Evolutionary conservation across 2,797 vertebrate genomes (phyloP), one percentile per base, ranked within the genome.

Genomic region (Semaprochilodus insignis): DNA sequence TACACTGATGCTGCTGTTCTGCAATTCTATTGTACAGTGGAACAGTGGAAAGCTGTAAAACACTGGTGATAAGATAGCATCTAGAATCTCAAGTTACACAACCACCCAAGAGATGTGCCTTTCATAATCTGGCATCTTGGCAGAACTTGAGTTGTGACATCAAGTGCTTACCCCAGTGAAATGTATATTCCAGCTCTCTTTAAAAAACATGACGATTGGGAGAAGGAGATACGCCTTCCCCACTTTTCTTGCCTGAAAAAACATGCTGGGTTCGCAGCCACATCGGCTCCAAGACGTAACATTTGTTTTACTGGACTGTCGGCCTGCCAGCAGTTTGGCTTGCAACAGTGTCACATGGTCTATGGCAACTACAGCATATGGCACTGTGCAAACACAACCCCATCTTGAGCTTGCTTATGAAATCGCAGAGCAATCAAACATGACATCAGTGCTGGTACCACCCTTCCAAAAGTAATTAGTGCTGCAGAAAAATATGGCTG

Each of bases 221-320:
- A 69, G 77, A 52, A 60, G 27, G 72, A 51, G 19, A 71, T 72
- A 60, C 48, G 23, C 25, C 74, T 66, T 36, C 57, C 40, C 60
- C 54, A 27, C 17, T 63, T 72, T n/a, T 63, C 31, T 54, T 71
- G 72, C 31, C 65, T 76, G 67, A 25, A 44, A 25, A 44, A 51
- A 62, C 48, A 36, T 52, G 60, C 71, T 21, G 19, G 66, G 62
- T 81, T 84, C 57, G 54, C 57, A 51, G 52, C 77, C 36, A 62
- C 21, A 14, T 77, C 19, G 69, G 59, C 77, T 81, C 27, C 74
- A 59, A 66, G 62, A 62, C 25, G 67, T 81, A 69, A 54, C 81
- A 79, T 79, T 83, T 80, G 72, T 86, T 84, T 83, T 65, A 81
- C 70, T 25, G 51, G 44, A 81, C 60, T 84, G 77, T 81, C 82